Evolutionary conservation across 2,888 invertebrate genomes (phyloP).

Genomic region (Trichacis sp.): DNA sequence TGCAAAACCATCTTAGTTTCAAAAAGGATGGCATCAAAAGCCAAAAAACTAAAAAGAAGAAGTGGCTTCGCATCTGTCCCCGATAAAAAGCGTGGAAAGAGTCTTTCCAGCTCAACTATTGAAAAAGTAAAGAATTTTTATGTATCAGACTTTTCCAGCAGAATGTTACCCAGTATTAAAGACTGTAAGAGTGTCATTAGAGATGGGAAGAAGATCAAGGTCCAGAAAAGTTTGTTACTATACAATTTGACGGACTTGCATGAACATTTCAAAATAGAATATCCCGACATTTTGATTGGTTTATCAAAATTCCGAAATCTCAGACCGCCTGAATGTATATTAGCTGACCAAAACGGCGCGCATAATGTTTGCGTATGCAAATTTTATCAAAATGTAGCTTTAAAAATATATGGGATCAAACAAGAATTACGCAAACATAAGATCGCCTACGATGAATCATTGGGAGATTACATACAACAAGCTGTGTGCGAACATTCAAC

Average conservation of each 20-base stretch:
- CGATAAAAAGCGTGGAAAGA: background rate
- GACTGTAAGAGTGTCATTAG: background rate
- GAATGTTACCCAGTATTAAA: constrained; percentile 11
- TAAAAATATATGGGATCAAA: constrained; percentile 6
- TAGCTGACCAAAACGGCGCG: background rate
- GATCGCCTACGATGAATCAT: background rate
- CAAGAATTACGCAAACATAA: background rate
- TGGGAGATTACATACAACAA: background rate
- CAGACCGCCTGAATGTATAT: constrained; percentile 6
- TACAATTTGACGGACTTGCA: constrained; percentile 14
- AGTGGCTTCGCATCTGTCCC: background rate
- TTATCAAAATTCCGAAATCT: no score
- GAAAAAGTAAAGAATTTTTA: constrained; percentile 7
- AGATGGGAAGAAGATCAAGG: background rate
- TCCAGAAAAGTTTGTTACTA: constrained; percentile 9
- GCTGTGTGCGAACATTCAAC: constrained; percentile 10
- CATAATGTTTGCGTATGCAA: constrained; percentile 7
- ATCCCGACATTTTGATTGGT: background rate
- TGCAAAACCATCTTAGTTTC: constrained; percentile 8
- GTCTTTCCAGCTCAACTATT: constrained; percentile 2
- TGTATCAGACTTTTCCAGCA: constrained; percentile 5
- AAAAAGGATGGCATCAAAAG: constrained; percentile 15
- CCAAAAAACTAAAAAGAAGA: background rate
- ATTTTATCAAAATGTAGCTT: constrained; percentile 5
- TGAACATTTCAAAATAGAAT: constrained; percentile 4